phyloP scores from a whole-genome alignment of 2,113 vertebrate genomes.

The Talpa occidentalis region DNA sequence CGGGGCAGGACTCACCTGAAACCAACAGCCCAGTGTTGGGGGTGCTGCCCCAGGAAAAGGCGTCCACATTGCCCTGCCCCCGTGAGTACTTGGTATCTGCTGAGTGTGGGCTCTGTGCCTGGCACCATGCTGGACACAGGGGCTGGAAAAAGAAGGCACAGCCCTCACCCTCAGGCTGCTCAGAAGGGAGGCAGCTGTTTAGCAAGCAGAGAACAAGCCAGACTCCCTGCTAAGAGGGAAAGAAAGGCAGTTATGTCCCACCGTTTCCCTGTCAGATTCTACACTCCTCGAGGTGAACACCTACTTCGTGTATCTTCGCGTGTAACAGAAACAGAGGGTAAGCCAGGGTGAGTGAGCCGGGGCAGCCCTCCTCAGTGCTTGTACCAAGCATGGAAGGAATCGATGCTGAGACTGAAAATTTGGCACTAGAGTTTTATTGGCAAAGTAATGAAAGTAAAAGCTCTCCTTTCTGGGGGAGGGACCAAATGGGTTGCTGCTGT shows the following conservation, averaged over 20 bases:
- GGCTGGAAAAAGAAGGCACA: rapidly evolving
- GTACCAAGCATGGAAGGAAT: no score
- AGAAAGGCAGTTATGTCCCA: rapidly evolving
- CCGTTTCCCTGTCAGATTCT: background rate
- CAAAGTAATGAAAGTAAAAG: no score
- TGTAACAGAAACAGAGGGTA: background rate
- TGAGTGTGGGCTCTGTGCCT: background rate
- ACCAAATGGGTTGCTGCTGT: no score
- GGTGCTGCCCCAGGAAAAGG: background rate
- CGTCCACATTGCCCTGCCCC: background rate
- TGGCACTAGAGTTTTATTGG: no score
- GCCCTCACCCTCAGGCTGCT: no score
- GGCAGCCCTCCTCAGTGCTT: no score
- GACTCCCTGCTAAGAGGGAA: background rate
- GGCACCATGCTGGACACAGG: background rate
- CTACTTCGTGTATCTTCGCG: background rate
- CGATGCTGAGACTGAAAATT: no score
- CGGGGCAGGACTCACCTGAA: background rate
- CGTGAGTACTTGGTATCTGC: background rate
- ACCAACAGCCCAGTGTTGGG: no score
- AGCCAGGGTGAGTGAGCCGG: no score
- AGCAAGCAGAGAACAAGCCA: background rate
- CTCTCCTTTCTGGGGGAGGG: no score
- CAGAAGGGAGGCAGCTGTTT: background rate
- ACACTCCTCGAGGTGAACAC: background rate